Conservation (phyloP, 2,113 vertebrate species). For the Eudorcas thomsonii region DNA sequence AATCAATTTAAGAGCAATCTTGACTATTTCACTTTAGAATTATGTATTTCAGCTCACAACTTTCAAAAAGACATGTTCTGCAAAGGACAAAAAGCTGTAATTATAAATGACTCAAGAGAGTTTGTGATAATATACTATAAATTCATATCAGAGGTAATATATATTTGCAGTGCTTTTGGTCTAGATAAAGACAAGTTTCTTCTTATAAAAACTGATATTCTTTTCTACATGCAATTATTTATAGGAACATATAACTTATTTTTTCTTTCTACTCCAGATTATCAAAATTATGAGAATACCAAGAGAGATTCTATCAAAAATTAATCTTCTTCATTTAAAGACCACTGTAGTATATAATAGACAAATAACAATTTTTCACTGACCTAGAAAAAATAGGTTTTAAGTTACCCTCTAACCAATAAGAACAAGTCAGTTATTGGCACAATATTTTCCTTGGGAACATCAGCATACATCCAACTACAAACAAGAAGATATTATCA, state of each 20-base stretch:
- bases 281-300: background rate
- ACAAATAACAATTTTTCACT: background rate
- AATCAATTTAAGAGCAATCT: background rate
- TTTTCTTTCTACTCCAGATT: background rate
- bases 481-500: background rate
- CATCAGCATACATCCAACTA: background rate
- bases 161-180: background rate
- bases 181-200: background rate
- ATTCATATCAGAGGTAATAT: background rate
- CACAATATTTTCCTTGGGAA: background rate
- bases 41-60: background rate
- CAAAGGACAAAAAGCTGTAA: background rate
- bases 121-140: background rate
- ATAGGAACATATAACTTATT: background rate
- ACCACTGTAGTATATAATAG: background rate
- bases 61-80: background rate
- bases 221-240: background rate
- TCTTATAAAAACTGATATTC: background rate
- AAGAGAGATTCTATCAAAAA: background rate
- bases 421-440: background rate
- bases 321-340: slow-evolving; percentile 22
- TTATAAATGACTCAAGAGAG: background rate
- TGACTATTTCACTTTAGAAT: background rate
- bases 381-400: background rate
- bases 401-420: background rate